These are phyloP conservation scores for Mus musculus DNA, from an alignment of 2,113 vertebrate species.

Conservation along the genomic window DNA sequence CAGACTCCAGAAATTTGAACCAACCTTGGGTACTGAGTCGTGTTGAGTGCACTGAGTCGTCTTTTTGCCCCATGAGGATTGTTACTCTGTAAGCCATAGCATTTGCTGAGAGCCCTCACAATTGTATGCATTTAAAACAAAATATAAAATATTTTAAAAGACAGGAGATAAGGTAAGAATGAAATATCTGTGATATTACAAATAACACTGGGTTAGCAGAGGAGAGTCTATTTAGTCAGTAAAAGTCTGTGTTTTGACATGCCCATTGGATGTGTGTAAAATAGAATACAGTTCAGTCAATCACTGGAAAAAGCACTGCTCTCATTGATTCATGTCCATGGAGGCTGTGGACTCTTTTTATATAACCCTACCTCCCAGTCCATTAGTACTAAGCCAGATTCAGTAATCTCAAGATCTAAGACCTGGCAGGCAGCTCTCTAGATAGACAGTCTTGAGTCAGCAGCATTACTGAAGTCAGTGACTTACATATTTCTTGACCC, in stretches of 20 bases:
- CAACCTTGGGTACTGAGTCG: not conserved
- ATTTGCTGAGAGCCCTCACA: not conserved
- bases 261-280: not conserved
- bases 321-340: not conserved
- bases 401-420: not conserved
- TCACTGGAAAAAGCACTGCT: not conserved
- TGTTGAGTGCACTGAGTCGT: not conserved
- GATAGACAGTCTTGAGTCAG: not conserved
- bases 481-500: slow-evolving; percentile 52
- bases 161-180: not conserved
- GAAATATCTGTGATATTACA: not conserved
- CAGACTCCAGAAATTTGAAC: not conserved
- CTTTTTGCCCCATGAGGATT: not conserved
- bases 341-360: not conserved
- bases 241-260: not conserved
- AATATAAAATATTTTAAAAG: not conserved
- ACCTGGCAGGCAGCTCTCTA: too few relatives aligned
- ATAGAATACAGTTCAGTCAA: not conserved
- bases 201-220: not conserved
- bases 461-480: accelerated
- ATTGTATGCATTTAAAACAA: not conserved
- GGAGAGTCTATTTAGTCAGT: not conserved
- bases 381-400: not conserved
- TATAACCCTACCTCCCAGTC: not conserved
- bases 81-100: not conserved